These are phyloP conservation scores for Ryuthela nishihirai DNA, from an alignment of 2,888 invertebrate species.

Conservation along the genomic window DNA sequence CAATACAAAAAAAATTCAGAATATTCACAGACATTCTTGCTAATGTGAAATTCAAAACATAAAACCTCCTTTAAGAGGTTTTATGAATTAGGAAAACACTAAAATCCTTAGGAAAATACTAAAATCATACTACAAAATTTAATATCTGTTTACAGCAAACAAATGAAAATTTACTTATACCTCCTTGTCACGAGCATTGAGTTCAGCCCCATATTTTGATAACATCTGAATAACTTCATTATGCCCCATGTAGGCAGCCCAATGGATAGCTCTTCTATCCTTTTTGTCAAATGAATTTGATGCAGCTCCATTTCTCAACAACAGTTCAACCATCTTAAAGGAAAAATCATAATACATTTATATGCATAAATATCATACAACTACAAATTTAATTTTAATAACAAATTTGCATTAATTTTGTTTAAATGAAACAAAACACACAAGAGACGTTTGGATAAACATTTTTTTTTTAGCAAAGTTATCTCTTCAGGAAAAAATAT, in stretches of 20 bases:
- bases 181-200: conserved; percentile 53
- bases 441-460: neutral
- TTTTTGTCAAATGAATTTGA: conserved; percentile 63
- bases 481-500: too few relatives aligned
- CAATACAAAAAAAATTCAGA: too few relatives aligned
- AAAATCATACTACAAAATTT: too few relatives aligned
- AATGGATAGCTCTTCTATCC: conserved; percentile 61
- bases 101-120: too few relatives aligned
- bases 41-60: too few relatives aligned
- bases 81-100: too few relatives aligned
- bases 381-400: neutral
- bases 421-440: neutral
- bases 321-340: conserved; percentile 55
- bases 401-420: neutral
- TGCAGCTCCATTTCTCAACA: conserved; percentile 57
- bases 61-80: too few relatives aligned
- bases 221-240: conserved; percentile 47
- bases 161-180: conserved; percentile 39
- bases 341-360: neutral
- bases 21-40: too few relatives aligned
- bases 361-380: neutral
- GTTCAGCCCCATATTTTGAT: conserved; percentile 50
- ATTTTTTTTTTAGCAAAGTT: too few relatives aligned
- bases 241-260: conserved; percentile 61
- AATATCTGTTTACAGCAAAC: too few relatives aligned